Conservation (phyloP, 1,140 invertebrate species). For the Oppia nitens region DNA sequence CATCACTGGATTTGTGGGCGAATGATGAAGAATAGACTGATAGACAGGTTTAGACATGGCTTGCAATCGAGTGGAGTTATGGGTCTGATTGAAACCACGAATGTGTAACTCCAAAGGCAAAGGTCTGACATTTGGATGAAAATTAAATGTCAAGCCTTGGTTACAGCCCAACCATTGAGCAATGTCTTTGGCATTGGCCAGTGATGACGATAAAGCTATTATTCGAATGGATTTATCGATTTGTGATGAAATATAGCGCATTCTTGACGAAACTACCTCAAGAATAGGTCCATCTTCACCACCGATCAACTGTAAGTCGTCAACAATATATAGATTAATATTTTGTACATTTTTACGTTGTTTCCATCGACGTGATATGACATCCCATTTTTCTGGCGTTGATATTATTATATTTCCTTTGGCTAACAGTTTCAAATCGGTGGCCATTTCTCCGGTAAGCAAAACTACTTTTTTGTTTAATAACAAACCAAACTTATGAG, state of each 20-base stretch:
- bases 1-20: constrained; percentile 70
- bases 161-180: constrained; percentile 92
- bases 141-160: constrained; percentile 86
- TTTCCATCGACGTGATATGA: constrained; percentile 93
- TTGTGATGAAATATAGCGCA: constrained; percentile 93
- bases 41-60: constrained; percentile 97
- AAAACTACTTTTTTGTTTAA: constrained; percentile 72
- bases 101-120: constrained; percentile 88
- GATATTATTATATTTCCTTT: constrained; percentile 81
- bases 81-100: constrained; percentile 91
- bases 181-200: constrained; percentile 87
- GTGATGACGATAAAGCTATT: constrained; percentile 79
- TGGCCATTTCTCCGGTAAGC: constrained; percentile 93
- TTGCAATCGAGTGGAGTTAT: constrained; percentile 81
- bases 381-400: constrained; percentile 97
- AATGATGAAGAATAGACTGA: constrained; percentile 74
- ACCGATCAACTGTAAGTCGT: constrained; percentile 71
- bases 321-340: constrained; percentile 89
- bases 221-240: constrained; percentile 84
- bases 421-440: constrained; percentile 70
- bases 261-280: constrained; percentile 92
- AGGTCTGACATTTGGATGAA: constrained; percentile 91
- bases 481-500: constrained; percentile 59
- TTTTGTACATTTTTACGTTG: constrained; percentile 96
- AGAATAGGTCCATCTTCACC: constrained; percentile 54